These are phyloP conservation scores for Lordiphosa andalusiaca DNA, from an alignment of 2,888 invertebrate species.

Conservation along the genomic window DNA sequence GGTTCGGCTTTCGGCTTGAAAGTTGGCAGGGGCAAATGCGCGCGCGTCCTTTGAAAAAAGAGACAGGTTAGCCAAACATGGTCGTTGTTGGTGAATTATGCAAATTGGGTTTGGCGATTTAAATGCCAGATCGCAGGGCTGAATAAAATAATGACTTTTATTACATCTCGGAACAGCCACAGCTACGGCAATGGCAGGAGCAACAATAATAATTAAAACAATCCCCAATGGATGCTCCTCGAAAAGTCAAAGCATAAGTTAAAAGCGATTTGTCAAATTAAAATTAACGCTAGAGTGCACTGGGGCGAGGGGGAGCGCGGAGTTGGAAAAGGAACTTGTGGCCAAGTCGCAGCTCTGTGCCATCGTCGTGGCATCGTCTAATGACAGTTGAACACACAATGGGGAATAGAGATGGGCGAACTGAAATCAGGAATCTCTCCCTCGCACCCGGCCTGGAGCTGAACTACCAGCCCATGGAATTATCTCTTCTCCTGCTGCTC, in stretches of 20 bases:
- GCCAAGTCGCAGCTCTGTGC: neutral
- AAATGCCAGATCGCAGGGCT: conserved; percentile 20
- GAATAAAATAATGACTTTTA: conserved; percentile 16
- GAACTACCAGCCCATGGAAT: too few species aligned
- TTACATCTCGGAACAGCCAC: conserved; percentile 16
- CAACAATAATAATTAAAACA: conserved; percentile 54
- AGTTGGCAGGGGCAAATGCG: too few species aligned
- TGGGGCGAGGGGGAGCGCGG: neutral
- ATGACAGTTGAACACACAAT: conserved; percentile 21
- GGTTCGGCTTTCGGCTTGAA: too few species aligned
- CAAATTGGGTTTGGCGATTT: conserved; percentile 35
- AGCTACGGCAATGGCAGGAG: neutral
- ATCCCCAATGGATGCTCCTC: conserved; percentile 42
- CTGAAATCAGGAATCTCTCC: too few species aligned
- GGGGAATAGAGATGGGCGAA: conserved; percentile 18
- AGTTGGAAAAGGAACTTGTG: conserved; percentile 1
- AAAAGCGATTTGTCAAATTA: conserved; percentile 61
- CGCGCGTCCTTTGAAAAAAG: too few species aligned
- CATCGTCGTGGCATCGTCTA: conserved; percentile 12
- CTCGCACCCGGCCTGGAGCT: too few species aligned
- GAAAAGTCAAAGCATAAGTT: conserved; percentile 63
- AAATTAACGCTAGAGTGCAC: conserved; percentile 31
- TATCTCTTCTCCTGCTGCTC: too few species aligned
- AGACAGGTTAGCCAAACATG: neutral
- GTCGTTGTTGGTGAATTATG: conserved; percentile 29